Evolutionary conservation across 2,797 vertebrate species (phyloP).

Genomic region (Typhlichthys subterraneus): DNA sequence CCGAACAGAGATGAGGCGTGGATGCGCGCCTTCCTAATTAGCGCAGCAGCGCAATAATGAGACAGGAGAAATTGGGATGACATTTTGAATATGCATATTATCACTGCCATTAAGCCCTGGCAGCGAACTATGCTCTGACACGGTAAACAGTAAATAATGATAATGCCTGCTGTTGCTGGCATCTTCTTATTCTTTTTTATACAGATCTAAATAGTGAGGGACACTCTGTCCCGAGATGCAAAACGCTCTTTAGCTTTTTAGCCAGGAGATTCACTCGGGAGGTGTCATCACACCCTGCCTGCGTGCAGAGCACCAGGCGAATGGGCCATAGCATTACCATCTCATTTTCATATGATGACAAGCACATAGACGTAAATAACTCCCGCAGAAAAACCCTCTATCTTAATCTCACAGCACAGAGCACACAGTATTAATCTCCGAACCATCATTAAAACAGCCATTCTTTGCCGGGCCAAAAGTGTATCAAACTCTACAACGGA

Average conservation of each 20-base stretch:
- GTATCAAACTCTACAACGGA: constrained; percentile 54
- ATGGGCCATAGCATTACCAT: background rate
- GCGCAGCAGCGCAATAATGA: constrained; percentile 44
- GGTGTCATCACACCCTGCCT: background rate
- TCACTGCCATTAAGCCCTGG: constrained; percentile 29
- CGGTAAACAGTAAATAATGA: constrained; percentile 6
- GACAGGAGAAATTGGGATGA: constrained; percentile 28
- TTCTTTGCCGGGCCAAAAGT: constrained; percentile 47
- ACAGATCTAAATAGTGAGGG: background rate
- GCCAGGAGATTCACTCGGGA: constrained; percentile 1
- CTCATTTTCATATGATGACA: constrained; percentile 24
- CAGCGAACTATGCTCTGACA: constrained; percentile 1
- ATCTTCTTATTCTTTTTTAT: background rate
- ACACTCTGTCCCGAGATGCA: constrained; percentile 1
- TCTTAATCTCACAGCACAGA: constrained; percentile 31
- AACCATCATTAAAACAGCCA: constrained; percentile 27
- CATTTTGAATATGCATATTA: constrained; percentile 56
- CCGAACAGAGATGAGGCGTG: constrained; percentile 42
- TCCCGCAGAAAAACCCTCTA: background rate
- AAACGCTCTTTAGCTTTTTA: constrained; percentile 16
- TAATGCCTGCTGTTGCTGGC: background rate
- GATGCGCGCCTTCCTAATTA: constrained; percentile 53
- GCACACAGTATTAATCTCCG: constrained; percentile 40
- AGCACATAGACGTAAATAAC: background rate
- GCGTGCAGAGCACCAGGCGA: constrained; percentile 5